These are phyloP conservation scores for Suricata suricatta DNA, from an alignment of 2,113 vertebrate genomes.

Conservation along the genomic window DNA sequence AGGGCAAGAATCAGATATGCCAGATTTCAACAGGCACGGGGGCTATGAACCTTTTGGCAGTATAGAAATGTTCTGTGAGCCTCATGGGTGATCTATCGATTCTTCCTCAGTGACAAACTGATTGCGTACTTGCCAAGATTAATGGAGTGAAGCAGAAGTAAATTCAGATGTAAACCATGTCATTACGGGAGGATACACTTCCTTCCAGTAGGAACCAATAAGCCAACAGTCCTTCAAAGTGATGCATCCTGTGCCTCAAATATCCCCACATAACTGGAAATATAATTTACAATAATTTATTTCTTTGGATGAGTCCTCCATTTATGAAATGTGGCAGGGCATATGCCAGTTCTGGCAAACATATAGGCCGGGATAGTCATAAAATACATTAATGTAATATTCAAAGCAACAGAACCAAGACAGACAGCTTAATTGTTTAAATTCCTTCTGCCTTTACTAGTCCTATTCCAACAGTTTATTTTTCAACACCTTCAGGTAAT, in stretches of 20 bases:
- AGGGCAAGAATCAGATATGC: not conserved
- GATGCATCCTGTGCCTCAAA: not conserved
- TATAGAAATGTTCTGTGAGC: not conserved
- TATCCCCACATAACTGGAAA: not conserved
- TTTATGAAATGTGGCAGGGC: not conserved
- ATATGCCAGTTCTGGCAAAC: not conserved
- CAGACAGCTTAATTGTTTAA: not conserved
- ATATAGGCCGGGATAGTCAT: not conserved
- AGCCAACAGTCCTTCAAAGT: not conserved
- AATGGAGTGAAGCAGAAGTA: not conserved
- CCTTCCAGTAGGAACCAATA: not conserved
- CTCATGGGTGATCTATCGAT: not conserved
- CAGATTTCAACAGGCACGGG: not conserved
- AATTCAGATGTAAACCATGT: not conserved
- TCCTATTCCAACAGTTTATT: not conserved
- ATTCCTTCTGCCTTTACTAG: not conserved
- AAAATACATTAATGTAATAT: conserved; percentile 3
- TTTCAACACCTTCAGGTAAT: not conserved
- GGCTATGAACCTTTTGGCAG: not conserved
- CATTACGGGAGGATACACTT: not conserved
- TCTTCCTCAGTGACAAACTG: not conserved
- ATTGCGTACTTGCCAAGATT: not conserved
- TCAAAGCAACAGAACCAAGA: not conserved
- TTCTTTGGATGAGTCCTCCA: not conserved
- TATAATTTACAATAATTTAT: not conserved